Evolutionary conservation across 2,797 vertebrate genomes (phyloP), one percentile per base, ranked within the genome.

Genomic region (Falco biarmicus): DNA sequence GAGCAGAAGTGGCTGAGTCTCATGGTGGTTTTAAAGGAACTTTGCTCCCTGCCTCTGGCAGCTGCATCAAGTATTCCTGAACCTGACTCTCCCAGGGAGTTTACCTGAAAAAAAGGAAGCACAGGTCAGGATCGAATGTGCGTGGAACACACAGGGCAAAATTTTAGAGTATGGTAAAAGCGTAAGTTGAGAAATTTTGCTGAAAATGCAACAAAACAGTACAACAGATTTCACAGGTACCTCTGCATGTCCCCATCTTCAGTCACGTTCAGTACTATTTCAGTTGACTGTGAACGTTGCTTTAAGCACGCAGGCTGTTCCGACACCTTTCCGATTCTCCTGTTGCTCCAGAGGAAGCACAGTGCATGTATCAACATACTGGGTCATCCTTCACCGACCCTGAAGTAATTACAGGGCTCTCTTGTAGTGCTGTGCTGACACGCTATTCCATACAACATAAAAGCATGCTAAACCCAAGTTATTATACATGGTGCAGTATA

Each of bases 391-490:
- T 93, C 93, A 76, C 47, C 0, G 1, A 51, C 77, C 18, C 70
- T 60, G 10, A 47, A 32, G 82, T 43, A 73, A 91, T 86, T 83
- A 95, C 57, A 92, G 29, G 95, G 68, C 47, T 80, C 68, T 91
- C 82, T 76, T 59, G 37, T 32, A 89, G 37, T 61, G 48, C 54
- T 91, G 10, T 65, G 19, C 32, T 82, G 84, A 91, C 60, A 96
- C 10, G 43, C 69, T 68, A 56, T 20, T 96, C 76, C 86, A 32
- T 53, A 88, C 57, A 81, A 91, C 76, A 80, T 77, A 47, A 50
- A 39, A 54, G 50, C 84, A 66, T 11, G 24, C 20, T 71, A 79
- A 76, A 22, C 24, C 47, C 24, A 89, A 94, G 83, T 97, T 93
- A 76, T 64, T 95, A 97, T 37, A 84, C 71, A 95, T 73, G 54